Base-by-base conservation (phyloP, 2,888 invertebrate genomes). In the Tenthredo distinguenda region DNA sequence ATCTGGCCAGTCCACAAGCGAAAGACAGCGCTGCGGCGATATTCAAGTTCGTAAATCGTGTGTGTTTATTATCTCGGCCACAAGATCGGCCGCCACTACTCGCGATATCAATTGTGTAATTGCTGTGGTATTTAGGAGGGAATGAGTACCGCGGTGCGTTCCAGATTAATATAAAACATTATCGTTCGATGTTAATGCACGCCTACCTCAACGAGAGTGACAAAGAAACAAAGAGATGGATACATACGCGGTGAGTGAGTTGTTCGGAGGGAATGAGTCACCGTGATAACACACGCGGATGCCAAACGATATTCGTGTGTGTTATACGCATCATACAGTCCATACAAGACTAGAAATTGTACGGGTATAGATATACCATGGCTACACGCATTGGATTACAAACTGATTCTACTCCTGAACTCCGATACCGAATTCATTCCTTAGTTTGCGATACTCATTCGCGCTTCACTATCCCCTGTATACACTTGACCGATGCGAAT, bases 211-310 rank as follows among this genome's bases (percentile, higher is more conserved):
- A 34, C 55, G 18, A 77, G 77, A 77, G 77, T 18, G 55, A 50
- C 31, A 6, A 12, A 77, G 77, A 77, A 21, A 77, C 47, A 77
- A 50, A 50, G 31, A 77, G 77, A 55, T 4, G 47, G 7, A 77
- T 18, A 74, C 31, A 55, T 21, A 50, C 31, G 31, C 50, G 21
- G 43, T 10, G 72, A 72, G 72, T 40, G 72, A 43, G 40, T 74
- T 18, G 43, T n/a, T 74, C 68, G 1, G 77, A 55, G 77, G 55
- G 77, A 77, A 77, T 77, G 77, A 77, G 34, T 77, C 77, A 77
- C 15, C 47, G 26, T 55, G 77, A 77, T 77, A 77, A 77, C 72
- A 43, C 40, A 43, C 72, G n/a, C 72, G 43, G 21, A 74, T 77
- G 77, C 31, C 55, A 31, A 50, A 50, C 2, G 26, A 71, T 74